These are phyloP conservation scores for Emys orbicularis DNA, from an alignment of 2,797 vertebrate species.

Conservation along the genomic window DNA sequence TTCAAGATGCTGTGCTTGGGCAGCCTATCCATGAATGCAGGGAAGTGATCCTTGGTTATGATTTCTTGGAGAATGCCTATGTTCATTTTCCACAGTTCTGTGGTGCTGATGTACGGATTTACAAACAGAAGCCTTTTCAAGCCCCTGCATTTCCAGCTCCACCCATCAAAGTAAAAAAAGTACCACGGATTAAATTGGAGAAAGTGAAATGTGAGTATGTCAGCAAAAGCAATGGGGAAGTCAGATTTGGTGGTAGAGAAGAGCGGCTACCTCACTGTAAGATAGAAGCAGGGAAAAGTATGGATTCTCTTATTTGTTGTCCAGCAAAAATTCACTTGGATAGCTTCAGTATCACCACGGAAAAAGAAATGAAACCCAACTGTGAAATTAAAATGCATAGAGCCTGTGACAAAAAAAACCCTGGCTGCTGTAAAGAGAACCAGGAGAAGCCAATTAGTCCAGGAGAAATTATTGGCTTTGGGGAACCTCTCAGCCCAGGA, in stretches of 20 bases:
- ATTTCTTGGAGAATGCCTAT: slow-evolving; percentile 93
- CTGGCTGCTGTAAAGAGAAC: slow-evolving; percentile 81
- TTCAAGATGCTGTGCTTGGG: slow-evolving; percentile 93
- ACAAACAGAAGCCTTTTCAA: slow-evolving; percentile 92
- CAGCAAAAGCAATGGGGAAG: slow-evolving; percentile 78
- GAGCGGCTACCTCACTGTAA: slow-evolving; percentile 48
- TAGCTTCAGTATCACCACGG: slow-evolving; percentile 65
- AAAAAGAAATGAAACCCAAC: slow-evolving; percentile 68
- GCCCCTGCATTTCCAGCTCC: slow-evolving; percentile 89
- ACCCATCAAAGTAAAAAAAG: slow-evolving; percentile 83
- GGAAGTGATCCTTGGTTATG: slow-evolving; percentile 98
- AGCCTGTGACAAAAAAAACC: slow-evolving; percentile 65
- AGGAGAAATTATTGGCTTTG: slow-evolving; percentile 76
- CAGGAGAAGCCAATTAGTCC: slow-evolving; percentile 73
- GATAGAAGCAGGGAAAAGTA: slow-evolving; percentile 53
- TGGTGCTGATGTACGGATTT: slow-evolving; percentile 96
- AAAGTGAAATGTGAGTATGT: slow-evolving; percentile 77
- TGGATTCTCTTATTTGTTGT: slow-evolving; percentile 20
- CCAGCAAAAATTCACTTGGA: slow-evolving; percentile 24
- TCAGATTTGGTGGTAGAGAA: slow-evolving; percentile 60
- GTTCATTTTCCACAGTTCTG: slow-evolving; percentile 99
- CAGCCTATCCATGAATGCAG: slow-evolving; percentile 99
- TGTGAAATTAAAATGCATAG: slow-evolving; percentile 74
- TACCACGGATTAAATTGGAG: slow-evolving; percentile 77
- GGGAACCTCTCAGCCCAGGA: slow-evolving; percentile 73